A percentile compares a stretch with the other conserved stretches of the same genome.
These are phyloP conservation scores for Felis chaus DNA, from an alignment of 2,113 vertebrate genomes.

Conservation along the genomic window DNA sequence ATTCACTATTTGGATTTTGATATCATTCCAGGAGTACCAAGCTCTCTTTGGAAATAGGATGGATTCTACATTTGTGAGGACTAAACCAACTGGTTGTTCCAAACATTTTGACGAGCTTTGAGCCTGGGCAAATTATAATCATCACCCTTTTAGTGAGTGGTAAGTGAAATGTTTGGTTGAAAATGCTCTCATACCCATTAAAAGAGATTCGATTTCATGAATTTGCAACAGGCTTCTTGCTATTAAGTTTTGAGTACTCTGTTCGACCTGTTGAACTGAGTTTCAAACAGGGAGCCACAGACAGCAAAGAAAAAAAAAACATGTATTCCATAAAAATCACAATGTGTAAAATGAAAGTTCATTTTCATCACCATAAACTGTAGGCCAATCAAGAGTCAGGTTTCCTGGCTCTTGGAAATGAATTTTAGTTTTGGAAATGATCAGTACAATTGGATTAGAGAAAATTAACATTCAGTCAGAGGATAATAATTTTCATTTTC, in stretches of 20 bases:
- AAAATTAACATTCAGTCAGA: neutral
- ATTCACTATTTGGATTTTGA: neutral
- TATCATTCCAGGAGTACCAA: neutral
- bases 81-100: neutral
- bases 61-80: neutral
- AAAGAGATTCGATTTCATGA: conserved; percentile 36
- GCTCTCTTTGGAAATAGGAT: neutral
- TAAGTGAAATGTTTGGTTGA: neutral
- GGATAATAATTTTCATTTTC: neutral
- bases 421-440: conserved; percentile 4
- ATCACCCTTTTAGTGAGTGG: neutral
- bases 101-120: neutral
- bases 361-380: neutral
- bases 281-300: neutral
- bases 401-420: neutral
- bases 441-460: neutral
- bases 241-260: neutral
- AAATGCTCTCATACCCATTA: conserved; percentile 19
- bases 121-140: neutral
- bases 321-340: neutral
- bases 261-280: neutral
- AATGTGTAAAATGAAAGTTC: neutral
- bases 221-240: neutral
- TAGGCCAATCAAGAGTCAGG: neutral
- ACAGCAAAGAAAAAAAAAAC: neutral